Conservation (phyloP, 2,888 invertebrate species). For the Mimachlamys varia region DNA sequence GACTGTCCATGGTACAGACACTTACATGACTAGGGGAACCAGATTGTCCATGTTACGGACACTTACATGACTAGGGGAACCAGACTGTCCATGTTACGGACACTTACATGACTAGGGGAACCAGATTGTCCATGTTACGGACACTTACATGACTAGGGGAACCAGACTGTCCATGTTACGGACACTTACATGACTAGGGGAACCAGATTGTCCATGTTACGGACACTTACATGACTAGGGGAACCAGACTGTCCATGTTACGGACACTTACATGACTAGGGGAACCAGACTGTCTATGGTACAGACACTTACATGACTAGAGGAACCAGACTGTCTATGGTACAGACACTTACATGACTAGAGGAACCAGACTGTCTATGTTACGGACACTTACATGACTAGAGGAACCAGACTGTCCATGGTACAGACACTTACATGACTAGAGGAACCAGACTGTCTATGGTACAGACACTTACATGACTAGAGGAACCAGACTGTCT, state of each 20-base stretch:
- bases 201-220: slow-evolving; percentile 92
- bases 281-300: slow-evolving; percentile 93
- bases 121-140: slow-evolving; percentile 91
- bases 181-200: slow-evolving; percentile 91
- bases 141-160: slow-evolving; percentile 91
- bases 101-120: slow-evolving; percentile 92
- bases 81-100: slow-evolving; percentile 90
- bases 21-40: slow-evolving; percentile 93
- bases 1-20: slow-evolving; percentile 88
- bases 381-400: slow-evolving; percentile 88
- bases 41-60: slow-evolving; percentile 90
- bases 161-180: slow-evolving; percentile 93
- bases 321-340: slow-evolving; percentile 93
- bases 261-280: slow-evolving; percentile 89
- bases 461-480: slow-evolving; percentile 89
- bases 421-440: slow-evolving; percentile 89
- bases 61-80: slow-evolving; percentile 93
- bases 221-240: slow-evolving; percentile 90
- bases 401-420: slow-evolving; percentile 94
- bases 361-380: slow-evolving; percentile 93
- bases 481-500: slow-evolving; percentile 93
- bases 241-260: slow-evolving; percentile 93
- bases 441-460: slow-evolving; percentile 93
- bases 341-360: slow-evolving; percentile 90
- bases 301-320: slow-evolving; percentile 90